Percentiles rank a stretch among this genome's conserved stretches.
These are phyloP conservation scores for Odontomachus brunneus DNA, from an alignment of 1,140 invertebrate species.

Conservation along the genomic window DNA sequence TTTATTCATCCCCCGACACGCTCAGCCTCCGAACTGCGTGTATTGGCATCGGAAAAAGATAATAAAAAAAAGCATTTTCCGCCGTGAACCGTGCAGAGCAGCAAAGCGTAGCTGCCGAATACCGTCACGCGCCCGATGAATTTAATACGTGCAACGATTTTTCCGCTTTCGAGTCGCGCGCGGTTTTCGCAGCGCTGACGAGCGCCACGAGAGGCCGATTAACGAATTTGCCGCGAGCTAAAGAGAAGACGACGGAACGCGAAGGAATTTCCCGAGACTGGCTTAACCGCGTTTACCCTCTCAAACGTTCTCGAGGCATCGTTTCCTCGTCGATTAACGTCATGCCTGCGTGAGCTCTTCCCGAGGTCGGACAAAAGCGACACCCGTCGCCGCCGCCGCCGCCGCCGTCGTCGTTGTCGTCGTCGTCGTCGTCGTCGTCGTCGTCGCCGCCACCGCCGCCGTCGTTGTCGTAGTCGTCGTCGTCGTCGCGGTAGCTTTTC, in stretches of 20 bases:
- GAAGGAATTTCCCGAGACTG: constrained; percentile 40
- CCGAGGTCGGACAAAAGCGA: constrained; percentile 62
- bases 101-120: too few species aligned
- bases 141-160: not conserved
- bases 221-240: constrained; percentile 25
- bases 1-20: constrained; percentile 44
- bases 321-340: constrained; percentile 66
- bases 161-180: too few species aligned
- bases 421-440: constrained; percentile 46
- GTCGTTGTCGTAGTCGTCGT: constrained; percentile 16
- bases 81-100: too few species aligned
- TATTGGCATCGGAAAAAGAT: not conserved
- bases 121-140: not conserved
- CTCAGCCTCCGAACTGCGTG: constrained; percentile 15
- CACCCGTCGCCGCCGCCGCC: constrained; percentile 36
- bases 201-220: constrained; percentile 16
- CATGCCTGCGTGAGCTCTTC: constrained; percentile 41
- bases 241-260: constrained; percentile 34
- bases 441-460: constrained; percentile 54
- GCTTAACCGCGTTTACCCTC: constrained; percentile 49
- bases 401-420: constrained; percentile 21
- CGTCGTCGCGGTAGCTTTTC: constrained; percentile 64
- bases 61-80: not conserved
- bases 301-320: constrained; percentile 54
- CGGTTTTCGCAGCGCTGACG: constrained; percentile 1